phyloP scores from a whole-genome alignment of 1,140 invertebrate species.

The Caenorhabditis inopinata region DNA sequence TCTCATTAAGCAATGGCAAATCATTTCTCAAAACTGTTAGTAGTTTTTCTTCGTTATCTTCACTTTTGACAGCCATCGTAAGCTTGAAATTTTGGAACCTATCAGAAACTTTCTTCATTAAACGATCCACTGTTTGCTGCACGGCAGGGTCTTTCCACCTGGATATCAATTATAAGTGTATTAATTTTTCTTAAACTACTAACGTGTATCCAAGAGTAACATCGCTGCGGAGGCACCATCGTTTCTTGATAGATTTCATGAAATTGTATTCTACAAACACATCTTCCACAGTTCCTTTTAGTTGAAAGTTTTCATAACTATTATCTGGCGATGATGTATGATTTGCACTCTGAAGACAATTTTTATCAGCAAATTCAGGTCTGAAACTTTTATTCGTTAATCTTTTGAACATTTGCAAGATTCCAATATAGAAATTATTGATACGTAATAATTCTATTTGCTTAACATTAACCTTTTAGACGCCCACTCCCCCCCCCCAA shows the following conservation, averaged over 20 bases:
- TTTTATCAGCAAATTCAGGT: too few relatives aligned
- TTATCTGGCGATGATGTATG: not conserved
- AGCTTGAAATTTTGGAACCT: not conserved
- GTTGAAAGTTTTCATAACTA: not conserved
- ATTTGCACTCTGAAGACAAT: not conserved
- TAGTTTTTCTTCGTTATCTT: not conserved
- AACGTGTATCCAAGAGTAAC: not conserved
- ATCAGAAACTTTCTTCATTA: not conserved
- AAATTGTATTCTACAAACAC: not conserved
- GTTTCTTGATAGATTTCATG: not conserved
- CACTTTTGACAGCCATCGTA: not conserved
- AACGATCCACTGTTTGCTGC: not conserved
- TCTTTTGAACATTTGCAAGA: too few relatives aligned
- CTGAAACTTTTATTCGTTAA: too few relatives aligned
- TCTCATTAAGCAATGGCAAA: not conserved
- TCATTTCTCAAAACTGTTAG: not conserved
- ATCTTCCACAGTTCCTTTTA: constrained; percentile 8
- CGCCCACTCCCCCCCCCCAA: too few relatives aligned
- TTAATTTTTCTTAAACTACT: too few relatives aligned
- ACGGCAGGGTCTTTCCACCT: not conserved
- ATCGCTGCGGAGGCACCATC: constrained; percentile 5
- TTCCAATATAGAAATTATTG: too few relatives aligned
- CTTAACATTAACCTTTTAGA: too few relatives aligned
- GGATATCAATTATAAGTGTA: too few relatives aligned
- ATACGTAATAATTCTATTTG: too few relatives aligned